A percentile compares a stretch with the other conserved stretches of the same genome.
Conservation (phyloP, 1,140 invertebrate species). For the Tribolium madens region DNA sequence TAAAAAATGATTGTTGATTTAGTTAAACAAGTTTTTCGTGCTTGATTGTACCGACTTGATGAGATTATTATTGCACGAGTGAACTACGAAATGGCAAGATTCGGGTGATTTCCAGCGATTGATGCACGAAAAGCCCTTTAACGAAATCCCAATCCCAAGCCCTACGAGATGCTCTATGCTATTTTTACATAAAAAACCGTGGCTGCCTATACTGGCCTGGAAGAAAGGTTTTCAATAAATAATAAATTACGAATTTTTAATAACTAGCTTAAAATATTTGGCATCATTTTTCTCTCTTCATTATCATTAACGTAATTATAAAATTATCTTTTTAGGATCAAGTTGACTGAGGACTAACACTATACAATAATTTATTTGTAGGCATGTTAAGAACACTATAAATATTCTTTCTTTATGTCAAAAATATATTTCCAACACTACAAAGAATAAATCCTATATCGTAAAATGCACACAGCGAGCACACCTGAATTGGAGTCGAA, state of each 20-base stretch:
- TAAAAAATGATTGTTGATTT: slow-evolving; percentile 29
- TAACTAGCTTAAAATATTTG: slow-evolving; percentile 61
- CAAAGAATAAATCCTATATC: slow-evolving; percentile 48
- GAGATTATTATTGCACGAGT: slow-evolving; percentile 15
- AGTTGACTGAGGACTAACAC: slow-evolving; percentile 59
- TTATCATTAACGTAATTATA: slow-evolving; percentile 62
- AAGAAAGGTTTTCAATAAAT: slow-evolving; percentile 54
- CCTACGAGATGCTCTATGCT: slow-evolving; percentile 33
- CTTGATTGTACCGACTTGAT: neutral
- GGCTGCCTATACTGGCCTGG: slow-evolving; percentile 54
- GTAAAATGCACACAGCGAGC: slow-evolving; percentile 41
- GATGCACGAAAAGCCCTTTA: slow-evolving; percentile 7
- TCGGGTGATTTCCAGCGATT: neutral
- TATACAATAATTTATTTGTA: slow-evolving; percentile 61
- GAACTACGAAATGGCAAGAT: slow-evolving; percentile 9
- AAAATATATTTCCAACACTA: slow-evolving; percentile 61
- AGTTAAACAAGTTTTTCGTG: slow-evolving; percentile 2
- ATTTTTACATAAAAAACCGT: slow-evolving; percentile 53
- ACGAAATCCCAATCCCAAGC: slow-evolving; percentile 7
- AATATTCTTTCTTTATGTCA: slow-evolving; percentile 59
- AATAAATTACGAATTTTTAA: slow-evolving; percentile 49
- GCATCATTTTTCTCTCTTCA: slow-evolving; percentile 56
- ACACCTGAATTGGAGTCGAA: slow-evolving; percentile 33
- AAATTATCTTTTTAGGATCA: slow-evolving; percentile 53
- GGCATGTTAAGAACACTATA: slow-evolving; percentile 59